Base-by-base conservation (phyloP, 2,797 vertebrate genomes). In the Brachymystax lenok region DNA sequence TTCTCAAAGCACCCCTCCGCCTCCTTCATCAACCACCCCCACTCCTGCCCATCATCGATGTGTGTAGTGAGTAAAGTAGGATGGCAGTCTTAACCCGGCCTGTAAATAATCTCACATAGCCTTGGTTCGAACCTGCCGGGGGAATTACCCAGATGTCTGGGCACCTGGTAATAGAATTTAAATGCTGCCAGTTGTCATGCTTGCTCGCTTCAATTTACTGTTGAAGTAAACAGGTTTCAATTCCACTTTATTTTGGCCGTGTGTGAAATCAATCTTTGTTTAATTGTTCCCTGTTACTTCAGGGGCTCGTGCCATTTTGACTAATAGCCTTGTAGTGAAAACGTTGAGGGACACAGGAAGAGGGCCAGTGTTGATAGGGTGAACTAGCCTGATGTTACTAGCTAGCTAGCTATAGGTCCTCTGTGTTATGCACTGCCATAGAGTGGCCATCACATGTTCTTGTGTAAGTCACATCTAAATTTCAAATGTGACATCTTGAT, bases 81-180 rank as follows among this genome's bases (percentile, higher is more conserved):
- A 28, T 30, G 64, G 14, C 64, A 33, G 28, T 33, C 28, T 68
- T 35, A 68, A 24, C 40, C 10, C 50, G 54, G 13, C 77, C 82
- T 28, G 83, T 81, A 83, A 85, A 82, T 83, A 83, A 86, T 82
- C 77, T 74, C 75, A 24, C 64, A 64, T 56, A 77, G 50, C 73
- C 81, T 76, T 70, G 52, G 68, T 46, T n/a, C 35, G 19, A 35
- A 46, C 7, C 0, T 35, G 3, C n/a, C 10, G 77, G 67, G 85
- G 87, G 85, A 78, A 88, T 82, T 77, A 74, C 79, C 88, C 89
- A 92, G 89, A 88, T 93, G 89, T 86, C 84, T 83, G 74, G 77
- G 82, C 90, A 93, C 89, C 90, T 92, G 91, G 70, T 87, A 85
- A 90, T 87, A 85, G 79, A 87, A 85, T 87, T 77, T 78, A 84